Percentiles rank a stretch among this genome's conserved stretches.
Conservation (phyloP, 2,888 invertebrate genomes). For the Hyposoter didymator region DNA sequence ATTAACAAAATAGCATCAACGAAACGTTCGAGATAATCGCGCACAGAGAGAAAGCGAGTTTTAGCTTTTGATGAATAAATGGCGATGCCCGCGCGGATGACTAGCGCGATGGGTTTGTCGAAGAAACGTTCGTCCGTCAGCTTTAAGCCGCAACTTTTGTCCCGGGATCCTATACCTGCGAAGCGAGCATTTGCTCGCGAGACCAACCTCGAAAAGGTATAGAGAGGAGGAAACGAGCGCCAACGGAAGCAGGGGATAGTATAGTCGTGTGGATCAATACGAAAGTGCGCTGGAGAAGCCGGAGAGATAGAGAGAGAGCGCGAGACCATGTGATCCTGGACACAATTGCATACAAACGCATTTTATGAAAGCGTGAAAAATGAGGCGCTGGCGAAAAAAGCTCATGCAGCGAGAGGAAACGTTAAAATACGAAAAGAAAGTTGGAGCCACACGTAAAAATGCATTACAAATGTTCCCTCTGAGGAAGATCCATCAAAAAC, state of each 20-base stretch:
- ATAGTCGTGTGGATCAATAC: conserved; percentile 77
- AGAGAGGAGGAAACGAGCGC: conserved; percentile 74
- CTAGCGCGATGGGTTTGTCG: not conserved
- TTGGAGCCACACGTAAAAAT: conserved; percentile 49
- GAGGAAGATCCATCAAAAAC: not conserved
- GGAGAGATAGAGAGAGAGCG: conserved; percentile 45
- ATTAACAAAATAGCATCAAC: not conserved
- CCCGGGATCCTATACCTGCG: conserved; percentile 35
- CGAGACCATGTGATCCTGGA: conserved; percentile 48
- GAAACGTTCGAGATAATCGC: not conserved
- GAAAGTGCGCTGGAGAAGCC: conserved; percentile 66
- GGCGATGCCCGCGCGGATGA: not conserved
- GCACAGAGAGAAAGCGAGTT: not conserved
- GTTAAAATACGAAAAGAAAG: conserved; percentile 16
- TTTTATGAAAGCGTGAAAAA: conserved; percentile 20
- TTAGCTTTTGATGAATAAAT: not conserved
- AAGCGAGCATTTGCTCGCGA: conserved; percentile 26
- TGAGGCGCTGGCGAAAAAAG: not conserved
- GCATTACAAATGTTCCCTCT: not conserved
- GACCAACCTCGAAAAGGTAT: conserved; percentile 55
- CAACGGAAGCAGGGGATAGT: conserved; percentile 74
- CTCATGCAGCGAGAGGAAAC: not conserved
- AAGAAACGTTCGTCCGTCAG: not conserved
- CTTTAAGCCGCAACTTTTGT: conserved; percentile 27
- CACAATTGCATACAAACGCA: conserved; percentile 43